phyloP scores from a whole-genome alignment of 2,888 invertebrate species.

The Spodoptera littoralis region DNA sequence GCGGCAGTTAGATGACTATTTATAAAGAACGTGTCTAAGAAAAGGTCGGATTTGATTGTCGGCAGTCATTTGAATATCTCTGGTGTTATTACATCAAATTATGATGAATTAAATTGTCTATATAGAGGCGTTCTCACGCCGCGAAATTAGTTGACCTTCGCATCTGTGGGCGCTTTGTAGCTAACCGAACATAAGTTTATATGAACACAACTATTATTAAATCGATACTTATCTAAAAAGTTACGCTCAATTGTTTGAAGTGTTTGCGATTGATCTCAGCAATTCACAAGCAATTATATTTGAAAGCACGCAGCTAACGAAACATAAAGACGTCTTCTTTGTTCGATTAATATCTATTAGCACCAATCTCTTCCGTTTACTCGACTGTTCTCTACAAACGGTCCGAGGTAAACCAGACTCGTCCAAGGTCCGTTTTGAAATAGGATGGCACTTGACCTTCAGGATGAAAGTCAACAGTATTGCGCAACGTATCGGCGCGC shows the following conservation, averaged over 20 bases:
- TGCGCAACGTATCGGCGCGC: slow-evolving; percentile 83
- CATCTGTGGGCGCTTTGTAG: slow-evolving; percentile 72
- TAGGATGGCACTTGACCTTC: slow-evolving; percentile 89
- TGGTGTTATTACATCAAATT: slow-evolving; percentile 86
- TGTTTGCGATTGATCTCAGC: slow-evolving; percentile 56
- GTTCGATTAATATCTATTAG: slow-evolving; percentile 80
- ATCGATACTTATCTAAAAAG: slow-evolving; percentile 59
- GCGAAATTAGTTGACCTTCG: slow-evolving; percentile 84
- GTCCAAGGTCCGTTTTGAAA: slow-evolving; percentile 87
- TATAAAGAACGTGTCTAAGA: slow-evolving; percentile 87
- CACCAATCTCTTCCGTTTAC: slow-evolving; percentile 82
- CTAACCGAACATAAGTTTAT: slow-evolving; percentile 64
- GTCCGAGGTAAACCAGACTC: slow-evolving; percentile 85
- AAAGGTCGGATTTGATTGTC: slow-evolving; percentile 88
- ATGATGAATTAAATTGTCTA: slow-evolving; percentile 86
- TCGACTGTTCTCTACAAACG: slow-evolving; percentile 73
- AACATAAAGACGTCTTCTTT: slow-evolving; percentile 68
- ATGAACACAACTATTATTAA: slow-evolving; percentile 59
- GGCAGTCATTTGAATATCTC: slow-evolving; percentile 87
- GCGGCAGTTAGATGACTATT: slow-evolving; percentile 86
- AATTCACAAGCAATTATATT: slow-evolving; percentile 59
- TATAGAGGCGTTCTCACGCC: slow-evolving; percentile 84
- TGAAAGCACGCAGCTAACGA: slow-evolving; percentile 61
- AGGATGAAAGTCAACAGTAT: slow-evolving; percentile 88
- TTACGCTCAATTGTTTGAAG: slow-evolving; percentile 61